Percentiles rank a stretch among this genome's conserved stretches.
Evolutionary conservation across 2,888 invertebrate species (phyloP).

Genomic region (Synergus japonicus): DNA sequence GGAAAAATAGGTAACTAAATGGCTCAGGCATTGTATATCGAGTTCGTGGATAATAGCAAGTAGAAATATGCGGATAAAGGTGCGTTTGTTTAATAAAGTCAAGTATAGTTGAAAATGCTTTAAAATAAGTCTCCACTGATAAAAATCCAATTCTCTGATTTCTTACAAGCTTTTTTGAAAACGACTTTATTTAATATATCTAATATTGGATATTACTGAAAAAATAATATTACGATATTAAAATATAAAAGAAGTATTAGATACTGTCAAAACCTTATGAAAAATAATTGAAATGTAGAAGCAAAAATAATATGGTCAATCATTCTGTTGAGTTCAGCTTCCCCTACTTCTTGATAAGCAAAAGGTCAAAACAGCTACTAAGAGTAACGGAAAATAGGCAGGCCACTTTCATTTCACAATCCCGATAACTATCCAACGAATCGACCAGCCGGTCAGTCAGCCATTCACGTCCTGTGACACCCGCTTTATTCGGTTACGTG

Average conservation of each 20-base stretch:
- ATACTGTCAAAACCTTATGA: background rate
- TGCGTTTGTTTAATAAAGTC: constrained; percentile 9
- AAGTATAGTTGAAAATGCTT: background rate
- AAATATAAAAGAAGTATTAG: background rate
- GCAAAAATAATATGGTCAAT: background rate
- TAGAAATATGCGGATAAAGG: constrained; percentile 11
- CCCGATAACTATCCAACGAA: constrained; percentile 33
- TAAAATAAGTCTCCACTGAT: background rate
- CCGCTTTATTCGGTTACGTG: background rate
- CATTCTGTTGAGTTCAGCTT: background rate
- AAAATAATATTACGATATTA: background rate
- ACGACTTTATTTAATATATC: background rate
- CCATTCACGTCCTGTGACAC: constrained; percentile 35
- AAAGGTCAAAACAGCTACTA: constrained; percentile 65
- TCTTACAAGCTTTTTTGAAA: background rate
- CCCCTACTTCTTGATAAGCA: constrained; percentile 47
- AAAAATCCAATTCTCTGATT: background rate
- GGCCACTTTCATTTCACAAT: constrained; percentile 66
- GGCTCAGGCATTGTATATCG: constrained; percentile 36
- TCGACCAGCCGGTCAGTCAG: background rate
- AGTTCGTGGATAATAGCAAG: background rate
- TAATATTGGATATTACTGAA: background rate
- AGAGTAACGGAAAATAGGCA: constrained; percentile 52
- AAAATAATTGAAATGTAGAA: background rate
- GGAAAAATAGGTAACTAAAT: constrained; percentile 60